Evolutionary conservation across 2,797 vertebrate genomes (phyloP).

Genomic region (Mormyrus proboscirostris): DNA sequence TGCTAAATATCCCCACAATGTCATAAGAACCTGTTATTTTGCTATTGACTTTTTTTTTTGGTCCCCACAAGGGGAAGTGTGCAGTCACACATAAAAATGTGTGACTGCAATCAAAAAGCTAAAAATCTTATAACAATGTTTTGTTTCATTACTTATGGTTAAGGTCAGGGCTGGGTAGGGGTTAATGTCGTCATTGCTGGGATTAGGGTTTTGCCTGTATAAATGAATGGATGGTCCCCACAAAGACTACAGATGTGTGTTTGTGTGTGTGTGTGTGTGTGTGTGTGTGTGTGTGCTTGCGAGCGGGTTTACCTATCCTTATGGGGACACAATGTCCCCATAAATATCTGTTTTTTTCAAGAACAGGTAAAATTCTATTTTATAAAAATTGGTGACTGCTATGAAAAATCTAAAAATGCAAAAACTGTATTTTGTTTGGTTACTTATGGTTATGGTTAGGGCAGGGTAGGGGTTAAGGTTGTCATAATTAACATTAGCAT

Average conservation of each 20-base stretch:
- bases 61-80: background rate
- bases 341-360: too few relatives aligned
- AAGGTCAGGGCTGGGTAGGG: background rate
- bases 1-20: background rate
- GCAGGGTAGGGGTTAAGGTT: too few relatives aligned
- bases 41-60: background rate
- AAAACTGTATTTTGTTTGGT: too few relatives aligned
- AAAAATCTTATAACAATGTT: background rate
- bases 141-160: background rate
- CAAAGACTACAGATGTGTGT: background rate
- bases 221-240: background rate
- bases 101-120: background rate
- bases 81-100: background rate
- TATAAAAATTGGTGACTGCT: too few relatives aligned
- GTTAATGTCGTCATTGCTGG: background rate
- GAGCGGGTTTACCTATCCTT: too few relatives aligned
- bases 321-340: too few relatives aligned
- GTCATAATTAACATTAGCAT: too few relatives aligned
- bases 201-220: background rate
- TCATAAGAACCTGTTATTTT: background rate
- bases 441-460: too few relatives aligned
- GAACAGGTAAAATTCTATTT: too few relatives aligned
- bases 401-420: too few relatives aligned
- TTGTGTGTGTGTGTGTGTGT: slow-evolving; percentile 8
- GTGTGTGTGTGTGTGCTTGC: background rate